phyloP scores from a whole-genome alignment of 2,113 vertebrate species.

The Mastomys coucha region DNA sequence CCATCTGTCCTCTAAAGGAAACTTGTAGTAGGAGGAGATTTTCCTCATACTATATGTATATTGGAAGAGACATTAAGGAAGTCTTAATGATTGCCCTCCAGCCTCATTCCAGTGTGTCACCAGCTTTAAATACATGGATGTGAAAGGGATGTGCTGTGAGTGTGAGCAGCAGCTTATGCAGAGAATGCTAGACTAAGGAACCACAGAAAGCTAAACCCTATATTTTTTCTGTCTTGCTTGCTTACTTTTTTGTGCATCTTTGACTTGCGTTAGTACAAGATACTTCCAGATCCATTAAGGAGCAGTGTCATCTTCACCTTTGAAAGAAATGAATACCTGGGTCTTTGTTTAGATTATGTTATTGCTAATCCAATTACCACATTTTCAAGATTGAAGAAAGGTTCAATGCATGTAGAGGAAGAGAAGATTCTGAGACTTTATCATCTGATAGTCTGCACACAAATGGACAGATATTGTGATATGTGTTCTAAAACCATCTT shows the following conservation, averaged over 20 bases:
- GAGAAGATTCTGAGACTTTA: background rate
- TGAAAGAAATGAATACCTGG: background rate
- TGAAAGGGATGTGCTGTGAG: background rate
- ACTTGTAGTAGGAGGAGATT: background rate
- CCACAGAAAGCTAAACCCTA: background rate
- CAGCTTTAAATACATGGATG: background rate
- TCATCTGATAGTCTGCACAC: background rate
- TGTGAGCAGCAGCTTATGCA: background rate
- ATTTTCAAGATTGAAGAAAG: background rate
- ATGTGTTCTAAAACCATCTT: background rate
- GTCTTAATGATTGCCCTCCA: background rate
- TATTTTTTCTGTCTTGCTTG: background rate
- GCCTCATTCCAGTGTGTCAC: background rate
- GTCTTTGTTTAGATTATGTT: background rate
- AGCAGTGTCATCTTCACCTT: background rate
- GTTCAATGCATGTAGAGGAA: background rate
- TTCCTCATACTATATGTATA: background rate
- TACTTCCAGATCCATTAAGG: background rate
- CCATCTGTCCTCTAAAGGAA: background rate
- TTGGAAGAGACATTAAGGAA: background rate
- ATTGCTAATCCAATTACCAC: background rate
- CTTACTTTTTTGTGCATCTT: background rate
- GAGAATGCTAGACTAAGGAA: background rate
- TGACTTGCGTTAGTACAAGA: constrained; percentile 9
- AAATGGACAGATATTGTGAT: background rate